Conservation (phyloP, 2,113 vertebrate species). For the Podarcis muralis region DNA sequence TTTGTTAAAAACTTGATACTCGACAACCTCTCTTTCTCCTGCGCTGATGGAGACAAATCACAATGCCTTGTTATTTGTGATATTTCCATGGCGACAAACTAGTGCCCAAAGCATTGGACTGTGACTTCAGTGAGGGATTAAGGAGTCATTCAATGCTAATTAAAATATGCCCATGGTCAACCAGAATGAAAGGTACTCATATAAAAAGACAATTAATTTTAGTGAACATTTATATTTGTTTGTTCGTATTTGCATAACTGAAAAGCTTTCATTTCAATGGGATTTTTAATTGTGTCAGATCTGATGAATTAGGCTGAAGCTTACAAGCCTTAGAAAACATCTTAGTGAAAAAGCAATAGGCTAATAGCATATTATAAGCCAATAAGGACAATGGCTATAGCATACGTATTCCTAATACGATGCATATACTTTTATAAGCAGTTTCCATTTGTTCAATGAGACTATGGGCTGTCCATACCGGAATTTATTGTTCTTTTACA, state of each 20-base stretch:
- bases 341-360: background rate
- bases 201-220: slow-evolving; percentile 45
- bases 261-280: slow-evolving; percentile 27
- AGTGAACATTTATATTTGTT: slow-evolving; percentile 10
- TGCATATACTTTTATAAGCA: background rate
- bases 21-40: slow-evolving; percentile 41
- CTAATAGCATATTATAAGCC: background rate
- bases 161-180: slow-evolving; percentile 56
- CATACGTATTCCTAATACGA: background rate
- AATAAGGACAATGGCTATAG: background rate
- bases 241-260: background rate
- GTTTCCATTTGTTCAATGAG: background rate
- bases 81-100: slow-evolving; percentile 76
- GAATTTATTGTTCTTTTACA: too few species aligned
- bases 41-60: slow-evolving; percentile 56
- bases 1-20: slow-evolving; percentile 40
- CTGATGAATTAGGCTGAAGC: background rate
- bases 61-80: slow-evolving; percentile 66
- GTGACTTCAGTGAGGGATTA: slow-evolving; percentile 49
- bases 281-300: background rate
- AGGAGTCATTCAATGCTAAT: slow-evolving; percentile 59
- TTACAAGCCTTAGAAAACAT: slow-evolving; percentile 9
- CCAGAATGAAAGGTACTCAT: slow-evolving; percentile 35
- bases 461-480: background rate
- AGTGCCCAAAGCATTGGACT: slow-evolving; percentile 62